Evolutionary conservation across 2,888 invertebrate species (phyloP).

Genomic region (Drosophila leonis): DNA sequence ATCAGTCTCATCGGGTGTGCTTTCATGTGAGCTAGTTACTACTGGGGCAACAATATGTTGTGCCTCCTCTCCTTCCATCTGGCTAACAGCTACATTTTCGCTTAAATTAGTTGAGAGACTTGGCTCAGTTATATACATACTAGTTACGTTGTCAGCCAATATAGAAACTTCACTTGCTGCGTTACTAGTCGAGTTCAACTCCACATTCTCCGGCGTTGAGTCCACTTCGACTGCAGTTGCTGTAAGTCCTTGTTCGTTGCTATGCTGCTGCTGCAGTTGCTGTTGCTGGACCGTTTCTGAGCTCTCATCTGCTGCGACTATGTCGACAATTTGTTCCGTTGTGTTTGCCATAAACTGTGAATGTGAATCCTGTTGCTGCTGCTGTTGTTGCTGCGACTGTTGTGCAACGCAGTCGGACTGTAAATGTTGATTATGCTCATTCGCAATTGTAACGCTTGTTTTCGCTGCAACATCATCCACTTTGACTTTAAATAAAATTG

Average conservation of each 20-base stretch:
- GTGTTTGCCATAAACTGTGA: slow-evolving; percentile 34
- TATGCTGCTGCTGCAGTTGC: background rate
- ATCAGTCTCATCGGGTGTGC: slow-evolving; percentile 67
- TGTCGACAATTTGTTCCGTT: slow-evolving; percentile 21
- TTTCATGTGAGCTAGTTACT: slow-evolving; percentile 21
- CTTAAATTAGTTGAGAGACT: slow-evolving; percentile 1
- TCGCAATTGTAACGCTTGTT: slow-evolving; percentile 27
- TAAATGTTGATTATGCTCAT: slow-evolving; percentile 31
- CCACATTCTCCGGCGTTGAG: background rate
- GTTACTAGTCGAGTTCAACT: background rate
- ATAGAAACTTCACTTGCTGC: slow-evolving; percentile 9
- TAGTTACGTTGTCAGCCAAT: slow-evolving; percentile 10
- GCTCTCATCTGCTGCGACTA: slow-evolving; percentile 1
- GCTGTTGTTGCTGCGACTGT: slow-evolving; percentile 19
- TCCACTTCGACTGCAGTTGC: background rate
- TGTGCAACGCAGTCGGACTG: slow-evolving; percentile 32
- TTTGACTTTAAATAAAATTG: slow-evolving; percentile 34
- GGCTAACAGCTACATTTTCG: background rate
- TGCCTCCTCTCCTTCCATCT: background rate
- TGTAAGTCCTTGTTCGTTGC: background rate
- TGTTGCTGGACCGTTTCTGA: background rate
- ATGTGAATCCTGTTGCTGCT: slow-evolving; percentile 28
- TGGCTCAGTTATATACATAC: slow-evolving; percentile 5
- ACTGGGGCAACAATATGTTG: background rate
- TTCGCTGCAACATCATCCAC: slow-evolving; percentile 51